Percentiles rank a stretch among this genome's conserved stretches.
phyloP scores from a whole-genome alignment of 2,113 vertebrate species.

The Megaceryle maxima region DNA sequence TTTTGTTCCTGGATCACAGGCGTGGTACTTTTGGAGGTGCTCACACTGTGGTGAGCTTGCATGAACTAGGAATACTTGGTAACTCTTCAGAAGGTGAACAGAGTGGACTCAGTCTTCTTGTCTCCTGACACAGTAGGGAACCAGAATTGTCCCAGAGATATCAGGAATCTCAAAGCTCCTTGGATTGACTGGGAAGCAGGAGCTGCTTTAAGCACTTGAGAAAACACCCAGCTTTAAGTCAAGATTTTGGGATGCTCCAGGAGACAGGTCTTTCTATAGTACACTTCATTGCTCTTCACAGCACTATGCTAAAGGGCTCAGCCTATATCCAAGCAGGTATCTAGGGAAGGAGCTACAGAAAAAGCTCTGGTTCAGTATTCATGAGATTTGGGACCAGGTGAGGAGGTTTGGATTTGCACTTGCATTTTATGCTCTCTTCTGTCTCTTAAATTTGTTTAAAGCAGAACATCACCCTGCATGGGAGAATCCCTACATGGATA shows the following conservation, averaged over 20 bases:
- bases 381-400: neutral
- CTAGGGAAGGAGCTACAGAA: neutral
- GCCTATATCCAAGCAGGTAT: neutral
- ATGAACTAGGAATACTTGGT: neutral
- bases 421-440: neutral
- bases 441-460: neutral
- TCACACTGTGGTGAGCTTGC: neutral
- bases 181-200: neutral
- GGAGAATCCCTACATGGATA: neutral
- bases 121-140: neutral
- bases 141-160: neutral
- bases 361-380: neutral
- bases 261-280: neutral
- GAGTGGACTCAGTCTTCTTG: neutral
- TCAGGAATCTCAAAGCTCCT: neutral
- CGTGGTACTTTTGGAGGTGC: neutral
- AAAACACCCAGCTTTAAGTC: neutral
- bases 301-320: neutral
- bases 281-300: neutral
- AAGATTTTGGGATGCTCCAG: neutral
- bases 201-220: neutral
- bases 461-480: neutral
- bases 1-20: neutral
- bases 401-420: neutral
- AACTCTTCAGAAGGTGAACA: neutral